Evolutionary conservation across 2,113 vertebrate genomes (phyloP), one percentile per base, ranked within the genome.

Genomic region (Acanthochromis polyacanthus): DNA sequence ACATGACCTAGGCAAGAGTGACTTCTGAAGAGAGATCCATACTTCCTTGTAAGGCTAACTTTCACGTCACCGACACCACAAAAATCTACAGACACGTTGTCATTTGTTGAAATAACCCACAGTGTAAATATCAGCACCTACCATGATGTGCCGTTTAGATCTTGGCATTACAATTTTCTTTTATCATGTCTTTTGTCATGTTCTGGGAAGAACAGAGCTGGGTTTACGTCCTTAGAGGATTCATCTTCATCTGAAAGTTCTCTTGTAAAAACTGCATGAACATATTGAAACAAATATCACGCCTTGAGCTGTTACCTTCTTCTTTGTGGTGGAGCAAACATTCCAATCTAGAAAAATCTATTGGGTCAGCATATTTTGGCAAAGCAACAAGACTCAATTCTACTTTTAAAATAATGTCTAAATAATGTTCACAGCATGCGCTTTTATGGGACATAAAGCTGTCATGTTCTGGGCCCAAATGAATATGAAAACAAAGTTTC

Each of bases 251-350:
- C 46, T 64, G 3, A 81, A 55, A 59, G 58, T 7, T 50, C 20
- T 57, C 61, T 43, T 11, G 9, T 43, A 43, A 43, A 43, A 10
- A 43, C 12, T 3, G 10, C 12, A 43, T 43, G 40, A 11, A 10
- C 40, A 11, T 43, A 11, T 43, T 43, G 12, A 43, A 43, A 43
- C 11, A 43, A 43, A 14, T 15, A 43, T 43, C 40, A 43, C 11
- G 3, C 2, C 2, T 43, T 43, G 40, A 4, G 40, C 11, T 43
- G 14, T 4, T 14, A 43, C 46, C 68, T 30, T 46, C 4, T 43
- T 63, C 43, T 74, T 72, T 62, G 30, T 61, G 61, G 28, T 56
- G 46, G 40, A 72, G 46, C 36, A 59, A 52, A 60, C 63, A 71
- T 79, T 51, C 68, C 36, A 83, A 82, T 43, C 40, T 43, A 15